These are phyloP conservation scores for Phaetusa simplex DNA, from an alignment of 2,113 vertebrate genomes.

Conservation along the genomic window DNA sequence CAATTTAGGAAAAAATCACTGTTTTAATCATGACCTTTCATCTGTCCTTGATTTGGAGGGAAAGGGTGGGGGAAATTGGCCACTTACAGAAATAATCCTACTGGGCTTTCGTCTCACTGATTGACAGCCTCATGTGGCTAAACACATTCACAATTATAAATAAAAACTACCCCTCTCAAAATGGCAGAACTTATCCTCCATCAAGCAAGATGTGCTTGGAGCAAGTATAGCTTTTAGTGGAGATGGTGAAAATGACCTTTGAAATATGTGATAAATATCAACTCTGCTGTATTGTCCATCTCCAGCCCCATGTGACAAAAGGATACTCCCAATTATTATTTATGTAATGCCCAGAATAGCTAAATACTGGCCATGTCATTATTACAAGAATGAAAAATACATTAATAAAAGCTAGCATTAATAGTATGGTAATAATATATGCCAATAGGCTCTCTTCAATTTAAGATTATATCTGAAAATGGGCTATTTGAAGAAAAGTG, in stretches of 20 bases:
- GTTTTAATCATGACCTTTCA: constrained; percentile 84
- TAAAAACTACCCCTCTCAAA: constrained; percentile 69
- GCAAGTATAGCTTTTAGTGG: constrained; percentile 36
- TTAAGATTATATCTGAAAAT: not conserved
- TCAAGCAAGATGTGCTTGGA: constrained; percentile 56
- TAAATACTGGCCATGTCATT: not conserved
- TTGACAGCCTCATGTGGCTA: constrained; percentile 75
- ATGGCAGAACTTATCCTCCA: constrained; percentile 61
- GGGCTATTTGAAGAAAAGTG: not conserved
- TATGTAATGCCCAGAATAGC: not conserved
- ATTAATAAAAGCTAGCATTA: not conserved
- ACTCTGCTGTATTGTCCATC: not conserved
- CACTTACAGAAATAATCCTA: constrained; percentile 80
- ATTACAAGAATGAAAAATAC: not conserved
- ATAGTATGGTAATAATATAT: not conserved
- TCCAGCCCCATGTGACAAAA: not conserved
- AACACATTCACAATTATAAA: constrained; percentile 74
- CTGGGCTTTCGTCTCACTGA: constrained; percentile 69
- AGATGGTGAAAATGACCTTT: constrained; percentile 23
- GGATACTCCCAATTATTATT: not conserved
- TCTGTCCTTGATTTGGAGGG: constrained; percentile 76
- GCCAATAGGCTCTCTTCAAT: not conserved
- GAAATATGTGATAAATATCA: not conserved
- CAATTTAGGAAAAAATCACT: constrained; percentile 75
- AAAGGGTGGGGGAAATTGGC: constrained; percentile 72